Base-by-base conservation (phyloP, 2,888 invertebrate genomes). In the Ichneumon xanthorius region DNA sequence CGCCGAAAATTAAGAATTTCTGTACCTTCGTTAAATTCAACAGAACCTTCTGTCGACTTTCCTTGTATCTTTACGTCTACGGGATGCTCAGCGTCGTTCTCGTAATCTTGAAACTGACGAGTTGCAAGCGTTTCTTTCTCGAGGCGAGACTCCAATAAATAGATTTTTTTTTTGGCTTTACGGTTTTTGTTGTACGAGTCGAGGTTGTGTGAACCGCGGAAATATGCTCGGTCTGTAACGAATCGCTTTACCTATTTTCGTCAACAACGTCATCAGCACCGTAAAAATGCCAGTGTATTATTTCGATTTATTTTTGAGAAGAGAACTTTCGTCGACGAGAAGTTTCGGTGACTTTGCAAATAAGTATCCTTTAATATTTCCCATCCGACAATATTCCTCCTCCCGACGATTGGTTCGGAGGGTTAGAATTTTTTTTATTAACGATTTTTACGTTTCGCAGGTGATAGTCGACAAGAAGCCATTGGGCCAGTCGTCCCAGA, bases 41-140 rank as follows among this genome's bases (percentile, higher is more conserved):
- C 68, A 86, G 89, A 80, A 86, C 86, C 0, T 87, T 92, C 26
- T 92, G 90, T 83, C 89, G 87, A 37, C 84, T 92, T 14, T 91
- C 90, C 0, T 84, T 92, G 61, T 92, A 92, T 73, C 84, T 92
- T 61, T 92, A 92, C 77, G 78, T 88, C 11, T 92, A 91, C 73
- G 90, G 91, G 61, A 80, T 92, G 75, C 80, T 92, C 16, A 90
- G 90, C 87, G 76, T 92, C 9, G 79, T 89, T 50, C 71, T 91
- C 9, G 87, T 91, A 33, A 30, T 91, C 30, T 53, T 90, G 53
- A 89, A 88, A 86, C 76, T 92, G 0, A 87, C 78, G 45, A 86
- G 89, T 6, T 83, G 76, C 70, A 88, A 86, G 55, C 82, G 82
- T 30, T 87, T 84, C 55, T 63, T 87, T 37, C 48, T 84, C 14